phyloP scores from a whole-genome alignment of 2,113 vertebrate species.

The Girardinichthys multiradiatus region DNA sequence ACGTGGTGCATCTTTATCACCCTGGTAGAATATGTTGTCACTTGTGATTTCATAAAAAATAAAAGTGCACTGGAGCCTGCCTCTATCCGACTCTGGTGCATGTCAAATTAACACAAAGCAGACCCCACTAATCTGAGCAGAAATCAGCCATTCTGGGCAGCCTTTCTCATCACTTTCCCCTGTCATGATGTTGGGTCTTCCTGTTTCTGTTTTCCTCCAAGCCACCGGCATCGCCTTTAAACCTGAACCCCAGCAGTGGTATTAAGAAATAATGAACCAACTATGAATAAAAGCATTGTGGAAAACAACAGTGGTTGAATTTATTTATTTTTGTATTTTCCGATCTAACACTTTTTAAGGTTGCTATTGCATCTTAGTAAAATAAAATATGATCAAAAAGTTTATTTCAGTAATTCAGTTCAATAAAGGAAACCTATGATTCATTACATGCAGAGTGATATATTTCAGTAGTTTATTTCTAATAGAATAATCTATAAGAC shows the following conservation, averaged over 20 bases:
- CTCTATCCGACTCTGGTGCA: constrained; percentile 33
- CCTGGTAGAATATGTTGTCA: background rate
- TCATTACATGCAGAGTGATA: background rate
- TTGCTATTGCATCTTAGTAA: background rate
- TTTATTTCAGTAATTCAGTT: background rate
- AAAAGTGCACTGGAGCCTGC: background rate
- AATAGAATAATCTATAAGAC: too few relatives aligned
- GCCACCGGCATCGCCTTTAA: constrained; percentile 31
- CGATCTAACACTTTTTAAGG: background rate
- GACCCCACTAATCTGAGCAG: constrained; percentile 17
- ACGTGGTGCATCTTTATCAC: background rate
- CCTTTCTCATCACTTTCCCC: constrained; percentile 12
- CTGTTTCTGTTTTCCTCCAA: constrained; percentile 10
- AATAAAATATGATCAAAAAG: background rate
- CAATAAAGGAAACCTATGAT: background rate
- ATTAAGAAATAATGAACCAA: constrained; percentile 31
- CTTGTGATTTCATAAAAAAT: constrained; percentile 1
- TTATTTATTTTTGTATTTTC: background rate
- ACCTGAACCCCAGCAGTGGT: constrained; percentile 21
- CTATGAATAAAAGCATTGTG: constrained; percentile 60
- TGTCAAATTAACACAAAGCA: background rate
- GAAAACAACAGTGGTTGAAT: constrained; percentile 24
- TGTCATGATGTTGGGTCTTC: constrained; percentile 52
- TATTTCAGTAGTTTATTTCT: too few relatives aligned
- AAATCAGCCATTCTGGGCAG: constrained; percentile 34